Percentiles rank a stretch among this genome's conserved stretches.
Evolutionary conservation across 2,113 vertebrate species (phyloP).

Genomic region (Camelus dromedarius): DNA sequence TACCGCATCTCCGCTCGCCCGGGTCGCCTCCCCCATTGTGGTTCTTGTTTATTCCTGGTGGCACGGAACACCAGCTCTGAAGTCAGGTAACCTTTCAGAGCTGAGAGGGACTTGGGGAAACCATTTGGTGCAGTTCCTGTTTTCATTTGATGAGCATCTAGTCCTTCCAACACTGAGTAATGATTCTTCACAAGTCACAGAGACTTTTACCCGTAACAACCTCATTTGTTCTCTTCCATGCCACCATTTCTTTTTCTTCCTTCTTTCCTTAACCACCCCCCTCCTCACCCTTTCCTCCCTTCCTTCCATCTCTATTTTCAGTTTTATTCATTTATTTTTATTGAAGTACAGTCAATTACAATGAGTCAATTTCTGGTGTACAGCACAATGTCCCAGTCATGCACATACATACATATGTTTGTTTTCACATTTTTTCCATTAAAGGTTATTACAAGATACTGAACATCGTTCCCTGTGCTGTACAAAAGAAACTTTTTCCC

Average conservation of each 20-base stretch:
- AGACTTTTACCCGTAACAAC: background rate
- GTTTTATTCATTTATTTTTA: too few relatives aligned
- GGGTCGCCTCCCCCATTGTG: background rate
- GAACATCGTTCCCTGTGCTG: too few relatives aligned
- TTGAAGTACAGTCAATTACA: too few relatives aligned
- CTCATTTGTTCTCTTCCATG: background rate
- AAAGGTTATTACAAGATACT: too few relatives aligned
- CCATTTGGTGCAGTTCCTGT: background rate
- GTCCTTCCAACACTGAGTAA: background rate
- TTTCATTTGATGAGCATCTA: background rate
- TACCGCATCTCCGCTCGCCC: rapidly evolving
- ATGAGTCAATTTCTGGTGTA: too few relatives aligned
- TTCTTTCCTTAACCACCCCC: background rate
- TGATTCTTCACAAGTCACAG: background rate
- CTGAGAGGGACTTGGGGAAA: background rate
- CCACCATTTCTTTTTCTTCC: background rate
- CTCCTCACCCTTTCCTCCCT: background rate
- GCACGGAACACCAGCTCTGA: background rate
- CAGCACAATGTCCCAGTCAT: too few relatives aligned
- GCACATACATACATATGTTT: too few relatives aligned
- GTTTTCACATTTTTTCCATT: too few relatives aligned
- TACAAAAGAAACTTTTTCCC: background rate
- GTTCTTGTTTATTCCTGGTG: background rate
- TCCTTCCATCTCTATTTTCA: background rate
- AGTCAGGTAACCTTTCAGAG: background rate